Base-by-base conservation (phyloP, 2,888 invertebrate genomes). In the Hirtodrosophila alboralis region DNA sequence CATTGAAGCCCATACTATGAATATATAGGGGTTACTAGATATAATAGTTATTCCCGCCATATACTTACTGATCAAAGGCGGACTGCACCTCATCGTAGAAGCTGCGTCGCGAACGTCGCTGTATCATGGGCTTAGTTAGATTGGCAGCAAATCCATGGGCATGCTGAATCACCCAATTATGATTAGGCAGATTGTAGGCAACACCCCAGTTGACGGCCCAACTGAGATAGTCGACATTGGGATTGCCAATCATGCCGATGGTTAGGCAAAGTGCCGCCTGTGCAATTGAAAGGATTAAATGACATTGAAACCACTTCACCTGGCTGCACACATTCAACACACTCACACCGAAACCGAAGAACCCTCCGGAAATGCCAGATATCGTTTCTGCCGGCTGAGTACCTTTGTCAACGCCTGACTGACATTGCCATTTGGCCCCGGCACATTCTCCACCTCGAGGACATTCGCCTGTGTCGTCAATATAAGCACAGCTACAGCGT, bases 1-100 rank as follows among this genome's bases (percentile, higher is more conserved):
- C 96, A 76, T 93, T 92, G 81, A 94, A 94, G 0, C 95, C 95
- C 93, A 95, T 95, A 61, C 96, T 96, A n/a, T n/a, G 2, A 18
- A 8, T 5, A 16, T 3, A 18, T 51, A 27, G 31, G 5, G 9
- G 18, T 18, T 18, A 18, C 0, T 6, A 23, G 6, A 9, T 13
- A 1, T 27, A 6, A 2, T 16, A 1, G 23, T 31, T n/a, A n/a
- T n/a, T n/a, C n/a, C n/a, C n/a, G n/a, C 9, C 1, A 13, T 0
- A n/a, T 9, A 79, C 81, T 92, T 88, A 95, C 95, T 93, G 93
- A 75, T 94, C 92, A 87, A 95, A 92, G 60, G 94, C 92, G 4
- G 92, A 87, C 85, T 95, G 95, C 48, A 95, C 78, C 81, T 94
- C 94, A 47, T 92, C 92, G 86, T 95, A 95, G 14, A 95, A 90